Evolutionary conservation across 1,140 invertebrate species (phyloP), one percentile per base, ranked within the genome.

Genomic region (Atta texana): DNA sequence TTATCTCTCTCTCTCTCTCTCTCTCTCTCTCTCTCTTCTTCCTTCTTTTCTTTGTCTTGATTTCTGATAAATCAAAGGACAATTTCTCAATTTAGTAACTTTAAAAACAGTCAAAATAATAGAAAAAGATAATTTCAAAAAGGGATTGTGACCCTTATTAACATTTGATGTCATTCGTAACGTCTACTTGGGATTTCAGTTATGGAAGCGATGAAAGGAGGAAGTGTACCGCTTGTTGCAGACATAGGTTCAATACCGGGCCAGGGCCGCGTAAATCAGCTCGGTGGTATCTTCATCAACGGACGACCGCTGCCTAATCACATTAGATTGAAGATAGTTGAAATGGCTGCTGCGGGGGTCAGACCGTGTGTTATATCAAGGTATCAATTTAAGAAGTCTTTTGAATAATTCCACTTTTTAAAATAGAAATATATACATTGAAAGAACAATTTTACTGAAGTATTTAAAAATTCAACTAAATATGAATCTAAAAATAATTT

Each of bases 231-330:
- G 74, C 86, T 76, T 85, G 86, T 92, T 89, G 18, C 74, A 94
- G 94, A 95, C 87, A 88, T 94, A 21, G 92, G 93, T 57, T 93
- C 94, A 59, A 94, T 95, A 94, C 93, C 96, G 95, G 97, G 97
- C 81, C 97, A 98, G 95, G 97, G 97, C 71, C 96, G 98, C 55
- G 97, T 98, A 21, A 98, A 98, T 95, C 98, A 98, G 94, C 95
- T 98, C 12, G 98, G 98, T n/a, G 98, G 98, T 24, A 96, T 98
- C 39, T 98, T 98, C 93, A 98, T 98, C 88, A 98, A 98, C 94
- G 97, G 97, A 1, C 96, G 98, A 18, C 97, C 97, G 0, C 93
- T 98, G 63, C 97, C 97, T 5, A 97, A 98, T 92, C 97, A 97
- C 89, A 97, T 98, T 78, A 96, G 97, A 24, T 91, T 97, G 31